phyloP scores from a whole-genome alignment of 2,888 invertebrate genomes.

The Helobdella robusta region DNA sequence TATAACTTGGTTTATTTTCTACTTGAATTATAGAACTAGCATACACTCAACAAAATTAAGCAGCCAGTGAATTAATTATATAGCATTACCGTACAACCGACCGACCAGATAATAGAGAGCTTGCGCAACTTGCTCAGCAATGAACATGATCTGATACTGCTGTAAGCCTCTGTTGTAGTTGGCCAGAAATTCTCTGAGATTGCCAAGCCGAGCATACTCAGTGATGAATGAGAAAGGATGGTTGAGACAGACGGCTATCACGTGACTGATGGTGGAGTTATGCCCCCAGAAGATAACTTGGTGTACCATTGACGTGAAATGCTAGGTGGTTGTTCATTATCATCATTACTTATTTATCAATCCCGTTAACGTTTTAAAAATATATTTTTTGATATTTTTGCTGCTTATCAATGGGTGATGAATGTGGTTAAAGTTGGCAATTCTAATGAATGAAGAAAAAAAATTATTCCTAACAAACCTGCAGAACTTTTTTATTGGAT shows the following conservation, averaged over 20 bases:
- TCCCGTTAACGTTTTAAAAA: no score
- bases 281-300: slow-evolving; percentile 30
- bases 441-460: no score
- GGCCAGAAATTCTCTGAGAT: slow-evolving; percentile 29
- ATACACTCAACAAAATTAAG: no score
- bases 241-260: slow-evolving; percentile 29
- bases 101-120: slow-evolving; percentile 33
- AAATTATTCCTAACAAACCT: slow-evolving; percentile 1
- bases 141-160: slow-evolving; percentile 27
- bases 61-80: no score
- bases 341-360: no score
- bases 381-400: no score
- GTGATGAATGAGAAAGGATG: slow-evolving; percentile 27
- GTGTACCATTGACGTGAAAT: slow-evolving; percentile 27
- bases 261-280: slow-evolving; percentile 23
- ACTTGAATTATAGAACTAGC: no score
- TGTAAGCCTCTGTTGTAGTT: slow-evolving; percentile 17
- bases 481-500: background rate
- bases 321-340: slow-evolving; percentile 26
- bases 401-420: no score
- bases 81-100: background rate
- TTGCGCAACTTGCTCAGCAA: slow-evolving; percentile 32
- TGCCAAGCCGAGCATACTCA: slow-evolving; percentile 30
- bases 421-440: no score
- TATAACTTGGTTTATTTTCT: no score